Evolutionary conservation across 2,113 vertebrate species (phyloP).

Genomic region (Misgurnus mizolepis): DNA sequence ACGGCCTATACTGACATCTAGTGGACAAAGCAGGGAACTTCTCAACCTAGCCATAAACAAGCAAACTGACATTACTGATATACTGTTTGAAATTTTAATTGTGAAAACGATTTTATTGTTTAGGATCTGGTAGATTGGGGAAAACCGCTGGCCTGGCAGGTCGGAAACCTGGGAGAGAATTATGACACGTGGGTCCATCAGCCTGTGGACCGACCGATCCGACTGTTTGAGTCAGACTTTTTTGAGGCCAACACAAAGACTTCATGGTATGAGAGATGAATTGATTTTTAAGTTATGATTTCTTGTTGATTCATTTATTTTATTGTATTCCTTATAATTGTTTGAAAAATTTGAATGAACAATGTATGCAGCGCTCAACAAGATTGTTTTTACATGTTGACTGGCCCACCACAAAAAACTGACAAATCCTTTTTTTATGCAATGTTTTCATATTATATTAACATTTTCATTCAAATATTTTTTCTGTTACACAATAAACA

Average conservation of each 20-base stretch:
- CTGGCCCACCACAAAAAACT: too few relatives aligned
- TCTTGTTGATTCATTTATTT: background rate
- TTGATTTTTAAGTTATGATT: background rate
- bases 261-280: constrained; percentile 79
- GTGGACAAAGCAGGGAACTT: background rate
- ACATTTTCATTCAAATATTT: too few relatives aligned
- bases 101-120: background rate
- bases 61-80: background rate
- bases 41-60: background rate
- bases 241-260: constrained; percentile 89
- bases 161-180: constrained; percentile 89
- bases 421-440: too few relatives aligned
- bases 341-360: too few relatives aligned
- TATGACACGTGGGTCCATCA: constrained; percentile 97
- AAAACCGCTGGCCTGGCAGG: constrained; percentile 95
- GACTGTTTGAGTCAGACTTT: constrained; percentile 89
- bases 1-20: background rate
- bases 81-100: background rate
- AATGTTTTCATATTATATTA: too few relatives aligned
- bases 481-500: background rate
- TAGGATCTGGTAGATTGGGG: constrained; percentile 96
- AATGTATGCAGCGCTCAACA: too few relatives aligned
- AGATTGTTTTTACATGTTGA: too few relatives aligned
- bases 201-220: constrained; percentile 89
- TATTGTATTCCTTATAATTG: too few relatives aligned